phyloP scores from a whole-genome alignment of 2,888 invertebrate species.

The Cerastis leucographa region DNA sequence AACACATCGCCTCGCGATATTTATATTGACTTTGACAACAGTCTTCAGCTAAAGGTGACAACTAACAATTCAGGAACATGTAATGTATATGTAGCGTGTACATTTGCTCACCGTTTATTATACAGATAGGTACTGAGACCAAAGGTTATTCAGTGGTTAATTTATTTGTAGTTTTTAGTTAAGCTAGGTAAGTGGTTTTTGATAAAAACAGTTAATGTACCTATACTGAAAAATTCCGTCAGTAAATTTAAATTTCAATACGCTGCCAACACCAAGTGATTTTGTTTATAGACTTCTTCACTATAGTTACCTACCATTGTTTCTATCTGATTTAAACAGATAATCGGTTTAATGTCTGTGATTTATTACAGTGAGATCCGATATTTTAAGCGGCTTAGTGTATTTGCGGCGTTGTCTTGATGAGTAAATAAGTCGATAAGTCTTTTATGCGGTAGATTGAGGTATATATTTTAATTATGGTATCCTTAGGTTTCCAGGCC shows the following conservation, averaged over 20 bases:
- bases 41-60: conserved; percentile 12
- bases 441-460: background rate
- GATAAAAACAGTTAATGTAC: conserved; percentile 3
- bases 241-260: background rate
- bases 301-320: background rate
- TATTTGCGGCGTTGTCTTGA: background rate
- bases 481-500: background rate
- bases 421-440: background rate
- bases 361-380: background rate
- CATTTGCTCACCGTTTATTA: conserved; percentile 8
- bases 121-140: conserved; percentile 6
- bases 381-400: background rate
- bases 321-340: background rate
- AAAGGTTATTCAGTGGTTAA: background rate
- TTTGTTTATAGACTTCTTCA: background rate
- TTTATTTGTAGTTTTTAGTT: conserved; percentile 1
- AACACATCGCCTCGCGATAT: conserved; percentile 23
- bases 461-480: background rate
- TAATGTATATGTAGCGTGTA: background rate
- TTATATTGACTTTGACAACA: conserved; percentile 32
- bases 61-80: conserved; percentile 29
- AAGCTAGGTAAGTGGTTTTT: background rate
- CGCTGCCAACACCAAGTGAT: background rate
- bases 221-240: background rate
- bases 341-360: background rate